Evolutionary conservation across 1,140 invertebrate species (phyloP), one percentile per base, ranked within the genome.

Genomic region (Lordiphosa mommai): DNA sequence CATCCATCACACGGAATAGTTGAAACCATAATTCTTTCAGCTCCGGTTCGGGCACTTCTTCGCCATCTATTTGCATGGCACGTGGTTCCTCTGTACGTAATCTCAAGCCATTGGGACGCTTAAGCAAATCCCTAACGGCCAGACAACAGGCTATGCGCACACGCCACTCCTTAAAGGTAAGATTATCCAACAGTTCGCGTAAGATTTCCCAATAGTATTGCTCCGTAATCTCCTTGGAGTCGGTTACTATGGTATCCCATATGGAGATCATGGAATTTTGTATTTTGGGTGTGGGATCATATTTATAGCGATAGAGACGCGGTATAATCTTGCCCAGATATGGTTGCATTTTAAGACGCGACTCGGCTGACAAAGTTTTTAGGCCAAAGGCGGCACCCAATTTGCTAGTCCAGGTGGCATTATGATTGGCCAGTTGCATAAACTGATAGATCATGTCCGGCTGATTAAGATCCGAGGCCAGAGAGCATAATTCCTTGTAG

Each of bases 381-480:
- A 98, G 96, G 1, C 96, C 96, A 91, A 97, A 97, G 0, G 96
- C 96, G 30, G 97, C 96, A 23, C 96, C 96, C 92, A 93, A 93
- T 90, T 96, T 96, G 1, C 96, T 97, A 74, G 96, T 97, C 97
- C 97, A 99, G 14, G 96, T 92, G 3, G 95, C 93, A 90, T 98
- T 97, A 79, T 98, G 95, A 91, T 98, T 97, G 3, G 96, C 96
- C 51, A 99, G 90, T 88, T 97, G 94, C 94, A 98, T 96, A 86
- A 99, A 99, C 89, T 96, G 95, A 89, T 98, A 99, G 57, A 98
- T 93, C 36, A 99, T 91, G 89, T 98, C 96, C 0, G 97, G 97
- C 86, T 98, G 95, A 85, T 98, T 97, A 27, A 98, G 90, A 90
- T 98, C 96, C 3, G 95, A 96, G 1, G 96, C 97, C 8, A 99